Conservation (phyloP, 2,113 vertebrate species). For the Lamprotornis superbus region DNA sequence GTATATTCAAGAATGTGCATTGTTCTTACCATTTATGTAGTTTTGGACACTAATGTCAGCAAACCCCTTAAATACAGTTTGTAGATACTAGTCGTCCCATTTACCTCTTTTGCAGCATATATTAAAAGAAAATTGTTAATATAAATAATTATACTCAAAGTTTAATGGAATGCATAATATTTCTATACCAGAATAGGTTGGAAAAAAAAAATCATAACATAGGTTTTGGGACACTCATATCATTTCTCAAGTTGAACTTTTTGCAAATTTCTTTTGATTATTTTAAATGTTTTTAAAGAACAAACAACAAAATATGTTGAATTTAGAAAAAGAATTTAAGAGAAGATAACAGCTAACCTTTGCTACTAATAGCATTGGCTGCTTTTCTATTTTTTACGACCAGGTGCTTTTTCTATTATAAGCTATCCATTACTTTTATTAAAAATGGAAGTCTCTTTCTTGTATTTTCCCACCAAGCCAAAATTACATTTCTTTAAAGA, state of each 20-base stretch:
- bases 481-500: neutral
- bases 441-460: neutral
- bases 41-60: neutral
- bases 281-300: neutral
- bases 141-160: neutral
- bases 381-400: neutral
- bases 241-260: neutral
- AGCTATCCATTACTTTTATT: neutral
- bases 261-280: neutral
- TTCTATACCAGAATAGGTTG: neutral
- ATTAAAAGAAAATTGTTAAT: neutral
- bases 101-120: neutral
- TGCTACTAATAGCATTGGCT: neutral
- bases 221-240: neutral
- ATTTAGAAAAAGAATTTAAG: neutral
- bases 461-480: neutral
- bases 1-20: neutral
- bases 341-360: neutral
- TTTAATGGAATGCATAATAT: neutral
- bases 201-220: neutral
- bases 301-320: neutral
- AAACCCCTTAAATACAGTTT: neutral
- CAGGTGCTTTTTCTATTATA: neutral
- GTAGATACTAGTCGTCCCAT: neutral
- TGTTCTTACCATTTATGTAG: neutral